Conservation (phyloP, 2,113 vertebrate genomes). For the Solea solea region DNA sequence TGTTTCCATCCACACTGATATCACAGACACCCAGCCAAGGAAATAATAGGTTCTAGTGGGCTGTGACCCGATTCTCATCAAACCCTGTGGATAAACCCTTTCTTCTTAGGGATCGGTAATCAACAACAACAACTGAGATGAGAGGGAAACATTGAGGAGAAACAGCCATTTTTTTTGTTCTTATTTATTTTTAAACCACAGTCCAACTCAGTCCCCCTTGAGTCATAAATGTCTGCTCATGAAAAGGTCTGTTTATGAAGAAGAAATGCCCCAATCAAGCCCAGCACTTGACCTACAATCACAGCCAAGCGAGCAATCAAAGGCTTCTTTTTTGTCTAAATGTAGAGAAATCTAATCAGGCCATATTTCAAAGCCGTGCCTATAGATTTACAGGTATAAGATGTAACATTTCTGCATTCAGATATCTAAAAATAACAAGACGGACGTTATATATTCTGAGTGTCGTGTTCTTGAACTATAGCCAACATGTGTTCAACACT, state of each 20-base stretch:
- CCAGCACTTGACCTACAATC: conserved; percentile 51
- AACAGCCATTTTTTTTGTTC: conserved; percentile 6
- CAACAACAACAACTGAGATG: conserved; percentile 32
- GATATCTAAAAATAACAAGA: no score
- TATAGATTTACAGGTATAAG: no score
- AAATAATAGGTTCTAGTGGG: conserved; percentile 21
- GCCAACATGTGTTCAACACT: no score
- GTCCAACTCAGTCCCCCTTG: not conserved
- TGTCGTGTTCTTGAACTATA: no score
- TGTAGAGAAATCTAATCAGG: not conserved
- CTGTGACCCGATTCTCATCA: conserved; percentile 39
- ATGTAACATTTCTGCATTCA: no score
- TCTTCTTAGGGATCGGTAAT: conserved; percentile 17
- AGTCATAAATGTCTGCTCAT: not conserved
- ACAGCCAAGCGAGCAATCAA: conserved; percentile 30
- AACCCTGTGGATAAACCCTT: conserved; percentile 26
- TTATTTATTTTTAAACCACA: not conserved
- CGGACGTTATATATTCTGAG: no score
- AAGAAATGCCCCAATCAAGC: conserved; percentile 48
- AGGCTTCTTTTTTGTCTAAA: not conserved
- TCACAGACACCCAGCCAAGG: conserved; percentile 26
- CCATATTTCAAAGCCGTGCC: not conserved
- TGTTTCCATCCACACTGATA: conserved; percentile 9
- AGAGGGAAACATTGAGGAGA: conserved; percentile 8
- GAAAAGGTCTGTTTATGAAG: conserved; percentile 52